Percentiles rank a stretch among this genome's conserved stretches.
These are phyloP conservation scores for Anoplophora glabripennis DNA, from an alignment of 1,140 invertebrate species.

Conservation along the genomic window DNA sequence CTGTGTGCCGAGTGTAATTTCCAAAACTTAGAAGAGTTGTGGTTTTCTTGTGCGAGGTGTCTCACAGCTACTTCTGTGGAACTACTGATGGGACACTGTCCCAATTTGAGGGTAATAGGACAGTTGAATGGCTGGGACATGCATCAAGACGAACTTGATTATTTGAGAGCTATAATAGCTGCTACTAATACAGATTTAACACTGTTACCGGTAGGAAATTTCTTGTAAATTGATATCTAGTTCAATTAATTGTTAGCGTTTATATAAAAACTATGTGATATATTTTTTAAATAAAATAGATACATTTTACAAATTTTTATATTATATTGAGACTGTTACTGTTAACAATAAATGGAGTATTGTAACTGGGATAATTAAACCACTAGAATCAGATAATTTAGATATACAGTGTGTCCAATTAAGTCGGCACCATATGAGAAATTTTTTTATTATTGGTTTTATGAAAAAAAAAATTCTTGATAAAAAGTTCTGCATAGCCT, in stretches of 20 bases:
- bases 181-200: conserved; percentile 42
- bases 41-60: conserved; percentile 61
- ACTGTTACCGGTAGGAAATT: conserved; percentile 30
- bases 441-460: too few species aligned
- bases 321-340: background rate
- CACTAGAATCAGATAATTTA: background rate
- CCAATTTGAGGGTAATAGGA: conserved; percentile 59
- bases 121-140: conserved; percentile 62
- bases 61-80: conserved; percentile 59
- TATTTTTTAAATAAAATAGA: background rate
- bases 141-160: conserved; percentile 60
- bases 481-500: too few species aligned
- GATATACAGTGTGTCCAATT: too few species aligned
- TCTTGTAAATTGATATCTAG: background rate
- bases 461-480: too few species aligned
- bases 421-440: background rate
- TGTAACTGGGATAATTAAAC: background rate
- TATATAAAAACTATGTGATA: background rate
- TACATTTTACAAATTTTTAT: background rate
- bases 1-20: conserved; percentile 48
- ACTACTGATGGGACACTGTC: conserved; percentile 61
- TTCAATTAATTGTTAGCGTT: background rate
- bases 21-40: conserved; percentile 56
- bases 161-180: conserved; percentile 56
- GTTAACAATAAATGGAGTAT: background rate